Evolutionary conservation across 1,140 invertebrate genomes (phyloP).

Genomic region (Drosophila pseudoananassae): DNA sequence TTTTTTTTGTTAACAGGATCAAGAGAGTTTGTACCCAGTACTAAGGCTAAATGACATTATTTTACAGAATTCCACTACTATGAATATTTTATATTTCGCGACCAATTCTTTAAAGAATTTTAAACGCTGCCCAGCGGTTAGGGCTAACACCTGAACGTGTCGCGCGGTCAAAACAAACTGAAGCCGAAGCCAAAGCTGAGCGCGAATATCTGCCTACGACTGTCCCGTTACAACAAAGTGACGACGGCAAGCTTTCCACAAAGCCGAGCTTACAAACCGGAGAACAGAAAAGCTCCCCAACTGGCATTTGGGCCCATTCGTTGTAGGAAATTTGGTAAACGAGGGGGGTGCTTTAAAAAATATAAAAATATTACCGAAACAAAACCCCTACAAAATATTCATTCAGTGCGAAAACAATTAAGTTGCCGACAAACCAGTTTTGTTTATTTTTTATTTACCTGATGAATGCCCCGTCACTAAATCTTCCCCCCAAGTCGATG

Average conservation of each 20-base stretch:
- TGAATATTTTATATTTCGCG: constrained; percentile 2
- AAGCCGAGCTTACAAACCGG: constrained; percentile 24
- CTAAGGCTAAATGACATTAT: background rate
- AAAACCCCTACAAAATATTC: constrained; percentile 26
- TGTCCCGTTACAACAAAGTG: constrained; percentile 41
- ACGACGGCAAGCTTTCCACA: constrained; percentile 33
- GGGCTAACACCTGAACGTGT: constrained; percentile 47
- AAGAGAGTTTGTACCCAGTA: background rate
- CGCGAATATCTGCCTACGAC: constrained; percentile 13
- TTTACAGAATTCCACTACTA: constrained; percentile 5
- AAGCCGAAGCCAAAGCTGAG: constrained; percentile 46
- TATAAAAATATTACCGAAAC: constrained; percentile 5
- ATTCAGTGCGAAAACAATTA: constrained; percentile 39
- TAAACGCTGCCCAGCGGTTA: constrained; percentile 14
- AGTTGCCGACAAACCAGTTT: constrained; percentile 36
- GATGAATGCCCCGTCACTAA: constrained; percentile 13
- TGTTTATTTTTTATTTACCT: constrained; percentile 20
- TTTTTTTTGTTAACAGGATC: background rate
- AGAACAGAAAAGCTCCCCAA: constrained; percentile 13
- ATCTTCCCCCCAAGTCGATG: constrained; percentile 14
- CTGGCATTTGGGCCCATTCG: constrained; percentile 32
- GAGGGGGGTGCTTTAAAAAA: constrained; percentile 1
- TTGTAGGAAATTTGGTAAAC: constrained; percentile 42
- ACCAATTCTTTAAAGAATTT: background rate
- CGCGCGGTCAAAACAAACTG: constrained; percentile 69